These are phyloP conservation scores for Brachionus paranguensis DNA, from an alignment of 1,140 invertebrate genomes.

Conservation along the genomic window DNA sequence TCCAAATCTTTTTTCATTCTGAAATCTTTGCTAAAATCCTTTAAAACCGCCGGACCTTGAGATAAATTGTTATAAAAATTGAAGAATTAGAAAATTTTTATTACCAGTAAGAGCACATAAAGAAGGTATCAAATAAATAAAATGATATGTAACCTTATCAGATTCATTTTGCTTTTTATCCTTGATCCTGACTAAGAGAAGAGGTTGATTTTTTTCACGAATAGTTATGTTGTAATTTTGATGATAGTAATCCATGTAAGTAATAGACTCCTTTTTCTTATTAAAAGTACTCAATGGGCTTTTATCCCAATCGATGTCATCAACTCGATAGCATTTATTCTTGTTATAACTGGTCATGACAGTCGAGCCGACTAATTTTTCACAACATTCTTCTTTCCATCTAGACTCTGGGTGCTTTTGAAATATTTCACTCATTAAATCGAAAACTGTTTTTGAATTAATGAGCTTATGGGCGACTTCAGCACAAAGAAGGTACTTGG, in stretches of 20 bases:
- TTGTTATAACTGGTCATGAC: constrained; percentile 70
- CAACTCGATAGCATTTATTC: constrained; percentile 71
- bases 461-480: constrained; percentile 76
- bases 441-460: constrained; percentile 67
- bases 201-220: background rate
- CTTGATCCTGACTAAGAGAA: background rate
- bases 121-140: constrained; percentile 4
- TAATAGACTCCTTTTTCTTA: background rate
- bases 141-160: background rate
- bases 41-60: background rate
- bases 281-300: background rate
- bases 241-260: constrained; percentile 27
- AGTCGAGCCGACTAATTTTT: constrained; percentile 3
- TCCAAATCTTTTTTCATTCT: background rate
- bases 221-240: constrained; percentile 23
- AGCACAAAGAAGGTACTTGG: constrained; percentile 63
- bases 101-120: constrained; percentile 5
- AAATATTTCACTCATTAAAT: constrained; percentile 59
- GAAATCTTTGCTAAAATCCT: background rate
- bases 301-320: constrained; percentile 70
- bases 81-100: background rate
- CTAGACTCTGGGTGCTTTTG: constrained; percentile 50
- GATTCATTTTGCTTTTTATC: background rate
- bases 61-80: background rate
- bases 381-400: background rate